These are phyloP conservation scores for Acridotheres tristis DNA, from an alignment of 2,797 vertebrate species.

Conservation along the genomic window DNA sequence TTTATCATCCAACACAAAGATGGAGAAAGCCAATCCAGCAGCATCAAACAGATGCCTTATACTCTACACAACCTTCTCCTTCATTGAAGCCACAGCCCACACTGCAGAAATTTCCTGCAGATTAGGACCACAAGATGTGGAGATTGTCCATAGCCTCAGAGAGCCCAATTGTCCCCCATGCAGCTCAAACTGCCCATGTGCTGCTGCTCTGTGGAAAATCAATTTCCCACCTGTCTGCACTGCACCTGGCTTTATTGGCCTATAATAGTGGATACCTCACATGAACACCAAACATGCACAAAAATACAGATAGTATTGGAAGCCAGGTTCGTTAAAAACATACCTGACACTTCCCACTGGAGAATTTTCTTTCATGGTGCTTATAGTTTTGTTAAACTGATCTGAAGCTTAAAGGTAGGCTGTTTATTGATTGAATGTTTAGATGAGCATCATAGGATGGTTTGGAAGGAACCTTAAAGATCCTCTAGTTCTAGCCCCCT, in stretches of 20 bases:
- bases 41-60: neutral
- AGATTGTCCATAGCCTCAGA: neutral
- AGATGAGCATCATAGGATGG: neutral
- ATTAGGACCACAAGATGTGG: neutral
- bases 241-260: neutral
- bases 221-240: neutral
- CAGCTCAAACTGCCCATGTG: rapidly evolving
- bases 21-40: neutral
- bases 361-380: neutral
- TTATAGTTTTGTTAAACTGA: neutral
- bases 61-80: neutral
- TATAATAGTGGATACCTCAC: neutral
- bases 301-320: neutral
- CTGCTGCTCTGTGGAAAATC: neutral
- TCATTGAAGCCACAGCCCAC: neutral
- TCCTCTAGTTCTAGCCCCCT: neutral
- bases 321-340: neutral
- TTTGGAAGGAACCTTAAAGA: neutral
- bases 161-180: rapidly evolving
- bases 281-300: neutral
- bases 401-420: neutral
- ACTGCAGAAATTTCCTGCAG: neutral
- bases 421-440: neutral
- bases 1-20: neutral
- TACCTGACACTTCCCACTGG: neutral